Conservation (phyloP, 2,888 invertebrate genomes). For the Frankliniella intonsa region DNA sequence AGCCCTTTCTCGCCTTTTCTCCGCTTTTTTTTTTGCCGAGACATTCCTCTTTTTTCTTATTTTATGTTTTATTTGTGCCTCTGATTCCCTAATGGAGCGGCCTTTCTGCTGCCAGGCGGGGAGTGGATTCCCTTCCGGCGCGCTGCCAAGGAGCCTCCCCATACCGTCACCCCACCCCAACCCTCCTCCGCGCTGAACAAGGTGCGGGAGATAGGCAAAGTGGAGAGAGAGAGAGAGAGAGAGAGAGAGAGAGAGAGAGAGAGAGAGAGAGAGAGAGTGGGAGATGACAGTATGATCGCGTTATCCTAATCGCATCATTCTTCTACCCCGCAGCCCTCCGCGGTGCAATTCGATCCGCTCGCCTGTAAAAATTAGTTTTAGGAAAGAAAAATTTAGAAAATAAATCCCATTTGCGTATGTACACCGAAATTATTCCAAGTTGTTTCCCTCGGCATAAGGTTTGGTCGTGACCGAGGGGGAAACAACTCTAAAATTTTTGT, state of each 20-base stretch:
- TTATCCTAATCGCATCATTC: too few species aligned
- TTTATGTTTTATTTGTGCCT: neutral
- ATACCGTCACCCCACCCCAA: too few species aligned
- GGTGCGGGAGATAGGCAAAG: neutral
- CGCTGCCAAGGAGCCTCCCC: neutral
- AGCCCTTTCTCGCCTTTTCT: neutral
- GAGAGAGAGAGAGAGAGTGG: neutral
- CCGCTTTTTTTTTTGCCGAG: neutral
- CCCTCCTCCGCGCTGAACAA: too few species aligned
- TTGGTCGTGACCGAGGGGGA: too few species aligned
- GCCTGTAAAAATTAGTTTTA: too few species aligned
- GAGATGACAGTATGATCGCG: neutral
- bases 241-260: conserved; percentile 6
- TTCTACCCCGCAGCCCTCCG: too few species aligned
- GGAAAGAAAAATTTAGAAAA: too few species aligned
- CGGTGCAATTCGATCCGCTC: too few species aligned
- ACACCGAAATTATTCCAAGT: too few species aligned
- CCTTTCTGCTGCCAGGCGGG: neutral
- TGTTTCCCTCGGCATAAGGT: too few species aligned
- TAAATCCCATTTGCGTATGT: too few species aligned
- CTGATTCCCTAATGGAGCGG: neutral
- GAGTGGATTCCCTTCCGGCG: neutral
- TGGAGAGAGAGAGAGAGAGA: neutral
- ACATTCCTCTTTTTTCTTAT: neutral
- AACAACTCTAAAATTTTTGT: too few species aligned